These are phyloP conservation scores for Channa argus DNA, from an alignment of 2,113 vertebrate genomes.

Conservation along the genomic window DNA sequence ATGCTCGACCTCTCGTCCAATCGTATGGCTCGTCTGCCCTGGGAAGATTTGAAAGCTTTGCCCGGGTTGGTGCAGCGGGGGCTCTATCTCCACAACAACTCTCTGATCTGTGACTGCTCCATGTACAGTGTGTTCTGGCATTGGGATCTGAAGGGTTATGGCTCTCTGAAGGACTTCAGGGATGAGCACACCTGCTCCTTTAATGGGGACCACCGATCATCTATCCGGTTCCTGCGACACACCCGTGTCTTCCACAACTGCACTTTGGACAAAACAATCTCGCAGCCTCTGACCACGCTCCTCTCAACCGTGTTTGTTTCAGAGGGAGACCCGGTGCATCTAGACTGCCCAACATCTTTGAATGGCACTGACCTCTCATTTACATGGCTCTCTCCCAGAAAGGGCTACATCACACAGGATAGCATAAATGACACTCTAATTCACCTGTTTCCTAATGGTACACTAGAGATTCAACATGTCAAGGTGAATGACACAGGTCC, in stretches of 20 bases:
- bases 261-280: conserved; percentile 54
- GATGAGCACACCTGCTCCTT: conserved; percentile 88
- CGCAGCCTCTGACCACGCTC: conserved; percentile 61
- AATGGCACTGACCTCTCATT: conserved; percentile 79
- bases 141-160: conserved; percentile 88
- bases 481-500: conserved; percentile 88
- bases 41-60: conserved; percentile 87
- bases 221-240: conserved; percentile 86
- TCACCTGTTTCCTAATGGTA: conserved; percentile 88
- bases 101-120: conserved; percentile 89
- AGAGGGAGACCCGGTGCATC: conserved; percentile 82
- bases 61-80: conserved; percentile 88
- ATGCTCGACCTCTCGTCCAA: conserved; percentile 96
- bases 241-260: conserved; percentile 88
- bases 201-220: conserved; percentile 76
- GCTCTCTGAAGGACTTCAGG: conserved; percentile 86
- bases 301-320: conserved; percentile 77
- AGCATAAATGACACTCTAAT: conserved; percentile 83
- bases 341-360: conserved; percentile 87
- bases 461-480: conserved; percentile 85
- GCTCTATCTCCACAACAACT: conserved; percentile 95
- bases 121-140: conserved; percentile 88
- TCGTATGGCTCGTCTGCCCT: conserved; percentile 85
- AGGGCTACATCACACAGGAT: conserved; percentile 80
- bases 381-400: conserved; percentile 88